Evolutionary conservation across 2,113 vertebrate species (phyloP), one percentile per base, ranked within the genome.

Genomic region (Macheiramphus alcinus): DNA sequence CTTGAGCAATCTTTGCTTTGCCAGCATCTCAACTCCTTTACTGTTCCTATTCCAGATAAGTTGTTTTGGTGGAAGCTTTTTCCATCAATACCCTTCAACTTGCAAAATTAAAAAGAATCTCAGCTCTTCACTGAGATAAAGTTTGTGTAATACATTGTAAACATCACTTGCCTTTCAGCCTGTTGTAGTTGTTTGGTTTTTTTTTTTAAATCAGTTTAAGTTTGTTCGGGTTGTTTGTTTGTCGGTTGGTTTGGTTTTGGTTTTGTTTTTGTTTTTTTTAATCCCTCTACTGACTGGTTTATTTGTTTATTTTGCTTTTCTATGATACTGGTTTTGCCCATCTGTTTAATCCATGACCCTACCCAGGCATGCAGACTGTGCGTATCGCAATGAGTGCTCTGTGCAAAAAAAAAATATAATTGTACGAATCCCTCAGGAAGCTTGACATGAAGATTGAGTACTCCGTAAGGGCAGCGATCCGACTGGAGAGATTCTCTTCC

Each of bases 121-220:
- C 45, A 76, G 53, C 21, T 62, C 38, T 76, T 42, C 58, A 10
- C 43, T 4, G 12, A 45, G 40, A n/a, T 11, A 9, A 70, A 56
- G 4, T 27, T 68, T 72, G 40, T 56, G 22, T 73, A 32, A 7
- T 6, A 1, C 32, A 1, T 17, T 66, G 38, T 36, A 72, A 76
- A 26, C 6, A 7, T 52, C 42, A 16, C 22, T 40, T 93, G 38
- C 68, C 76, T 79, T 87, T 53, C 59, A 78, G 67, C 52, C 52
- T 10, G 1, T 25, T 19, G 5, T 8, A 29, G 52, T 70, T 10
- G 2, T 3, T 13, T 3, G 48, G 8, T 1, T 9, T 50, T 4
- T n/a, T 32, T 6, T 47, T 48, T 17, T 17, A 19, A 58, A 25
- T 8, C 42, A 34, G 11, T 81, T 80, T 17, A 8, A 81, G 15